Conservation (phyloP, 2,113 vertebrate genomes). For the Cariama cristata region DNA sequence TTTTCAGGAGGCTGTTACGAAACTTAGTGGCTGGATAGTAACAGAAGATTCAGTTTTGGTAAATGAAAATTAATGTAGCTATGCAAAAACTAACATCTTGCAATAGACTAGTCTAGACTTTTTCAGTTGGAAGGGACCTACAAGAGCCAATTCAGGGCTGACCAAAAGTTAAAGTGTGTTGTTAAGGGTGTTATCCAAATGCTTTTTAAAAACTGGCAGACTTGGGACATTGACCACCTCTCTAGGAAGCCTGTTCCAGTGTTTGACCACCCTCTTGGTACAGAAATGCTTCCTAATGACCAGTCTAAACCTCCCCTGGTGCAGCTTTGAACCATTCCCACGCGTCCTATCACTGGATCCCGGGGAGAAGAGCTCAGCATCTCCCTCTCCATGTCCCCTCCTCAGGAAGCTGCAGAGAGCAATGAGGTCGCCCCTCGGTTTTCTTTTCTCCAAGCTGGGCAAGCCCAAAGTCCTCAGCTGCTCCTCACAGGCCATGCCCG, state of each 20-base stretch:
- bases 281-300: neutral
- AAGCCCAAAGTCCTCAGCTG: too few species aligned
- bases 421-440: too few species aligned
- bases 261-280: too few species aligned
- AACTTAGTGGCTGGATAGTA: neutral
- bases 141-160: neutral
- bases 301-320: neutral
- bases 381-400: neutral
- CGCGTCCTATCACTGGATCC: rapidly evolving
- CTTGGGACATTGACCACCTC: too few species aligned
- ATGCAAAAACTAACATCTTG: neutral
- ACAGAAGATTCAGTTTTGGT: neutral
- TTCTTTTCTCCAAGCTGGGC: too few species aligned
- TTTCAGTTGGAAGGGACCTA: neutral
- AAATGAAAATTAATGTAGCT: neutral
- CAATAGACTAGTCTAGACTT: neutral
- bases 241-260: too few species aligned
- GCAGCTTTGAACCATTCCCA: neutral
- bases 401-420: neutral
- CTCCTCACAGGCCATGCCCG: neutral
- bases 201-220: too few species aligned
- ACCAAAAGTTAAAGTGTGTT: neutral
- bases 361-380: neutral
- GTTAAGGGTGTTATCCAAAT: neutral
- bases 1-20: neutral